phyloP scores from a whole-genome alignment of 2,888 invertebrate species.

The Dryobota labecula region DNA sequence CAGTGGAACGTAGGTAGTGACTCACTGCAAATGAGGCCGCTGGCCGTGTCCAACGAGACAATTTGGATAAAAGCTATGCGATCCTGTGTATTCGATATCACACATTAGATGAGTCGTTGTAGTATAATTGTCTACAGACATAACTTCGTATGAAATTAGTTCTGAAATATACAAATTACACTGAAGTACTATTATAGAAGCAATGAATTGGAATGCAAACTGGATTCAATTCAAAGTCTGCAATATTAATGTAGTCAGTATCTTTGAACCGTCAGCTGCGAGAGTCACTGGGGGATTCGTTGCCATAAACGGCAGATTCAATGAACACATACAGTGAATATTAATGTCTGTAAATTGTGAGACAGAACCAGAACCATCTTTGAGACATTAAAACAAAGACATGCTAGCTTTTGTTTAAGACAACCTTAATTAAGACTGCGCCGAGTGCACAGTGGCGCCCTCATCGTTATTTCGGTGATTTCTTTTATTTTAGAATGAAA shows the following conservation, averaged over 20 bases:
- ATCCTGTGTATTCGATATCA: constrained; percentile 27
- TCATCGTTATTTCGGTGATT: too few species aligned
- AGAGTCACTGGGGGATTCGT: constrained; percentile 18
- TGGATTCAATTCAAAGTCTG: constrained; percentile 43
- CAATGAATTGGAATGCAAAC: constrained; percentile 17
- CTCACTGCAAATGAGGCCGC: constrained; percentile 33
- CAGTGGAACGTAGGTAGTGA: neutral
- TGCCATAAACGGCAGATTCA: constrained; percentile 26
- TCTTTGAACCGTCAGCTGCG: constrained; percentile 32
- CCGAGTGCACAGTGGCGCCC: too few species aligned
- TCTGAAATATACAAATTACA: constrained; percentile 10
- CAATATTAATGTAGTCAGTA: constrained; percentile 35
- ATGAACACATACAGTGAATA: constrained; percentile 35
- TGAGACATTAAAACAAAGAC: neutral
- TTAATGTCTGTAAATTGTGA: constrained; percentile 28
- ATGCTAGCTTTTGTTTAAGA: neutral
- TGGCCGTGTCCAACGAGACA: constrained; percentile 5
- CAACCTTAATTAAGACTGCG: constrained; percentile 19
- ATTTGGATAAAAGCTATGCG: constrained; percentile 17
- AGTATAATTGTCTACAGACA: neutral
- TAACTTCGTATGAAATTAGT: neutral
- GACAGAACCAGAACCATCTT: constrained; percentile 6
- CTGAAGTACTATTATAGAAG: constrained; percentile 1
- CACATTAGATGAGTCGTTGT: constrained; percentile 12
- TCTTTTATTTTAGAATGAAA: too few species aligned